phyloP scores from a whole-genome alignment of 2,888 invertebrate species.

The Trilocha varians region DNA sequence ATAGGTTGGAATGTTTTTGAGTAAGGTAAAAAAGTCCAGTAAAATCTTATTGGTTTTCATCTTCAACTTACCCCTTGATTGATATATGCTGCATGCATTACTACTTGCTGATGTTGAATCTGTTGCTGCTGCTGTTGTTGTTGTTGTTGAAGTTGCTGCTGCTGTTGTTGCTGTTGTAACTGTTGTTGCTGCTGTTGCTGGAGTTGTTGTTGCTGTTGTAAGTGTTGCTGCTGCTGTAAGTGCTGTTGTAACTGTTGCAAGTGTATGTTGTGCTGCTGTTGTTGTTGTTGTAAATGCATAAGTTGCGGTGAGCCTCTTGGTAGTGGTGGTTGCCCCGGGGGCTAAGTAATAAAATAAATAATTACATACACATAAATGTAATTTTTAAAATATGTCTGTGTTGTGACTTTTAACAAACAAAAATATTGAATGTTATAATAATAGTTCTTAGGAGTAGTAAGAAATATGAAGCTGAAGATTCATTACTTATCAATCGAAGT shows the following conservation, averaged over 20 bases:
- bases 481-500: too few relatives aligned
- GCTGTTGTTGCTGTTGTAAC: slow-evolving; percentile 34
- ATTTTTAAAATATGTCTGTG: too few relatives aligned
- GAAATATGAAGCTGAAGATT: too few relatives aligned
- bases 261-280: slow-evolving; percentile 34
- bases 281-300: slow-evolving; percentile 27
- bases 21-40: background rate
- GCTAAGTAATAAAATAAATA: slow-evolving; percentile 18
- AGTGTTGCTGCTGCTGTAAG: slow-evolving; percentile 36
- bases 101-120: slow-evolving; percentile 48
- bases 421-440: too few relatives aligned
- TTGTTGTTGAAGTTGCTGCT: slow-evolving; percentile 35
- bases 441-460: too few relatives aligned
- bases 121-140: slow-evolving; percentile 40
- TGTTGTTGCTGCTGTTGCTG: slow-evolving; percentile 52
- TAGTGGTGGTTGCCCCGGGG: slow-evolving; percentile 21
- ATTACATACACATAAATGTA: too few relatives aligned
- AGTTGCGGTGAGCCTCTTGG: slow-evolving; percentile 13
- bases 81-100: slow-evolving; percentile 63
- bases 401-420: too few relatives aligned
- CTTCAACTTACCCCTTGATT: slow-evolving; percentile 48
- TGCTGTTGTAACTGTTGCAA: slow-evolving; percentile 45
- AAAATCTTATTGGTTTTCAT: background rate
- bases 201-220: slow-evolving; percentile 31
- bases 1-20: too few relatives aligned